Evolutionary conservation across 2,888 invertebrate genomes (phyloP), one percentile per base, ranked within the genome.

Genomic region (Flabesymbios commensalis): DNA sequence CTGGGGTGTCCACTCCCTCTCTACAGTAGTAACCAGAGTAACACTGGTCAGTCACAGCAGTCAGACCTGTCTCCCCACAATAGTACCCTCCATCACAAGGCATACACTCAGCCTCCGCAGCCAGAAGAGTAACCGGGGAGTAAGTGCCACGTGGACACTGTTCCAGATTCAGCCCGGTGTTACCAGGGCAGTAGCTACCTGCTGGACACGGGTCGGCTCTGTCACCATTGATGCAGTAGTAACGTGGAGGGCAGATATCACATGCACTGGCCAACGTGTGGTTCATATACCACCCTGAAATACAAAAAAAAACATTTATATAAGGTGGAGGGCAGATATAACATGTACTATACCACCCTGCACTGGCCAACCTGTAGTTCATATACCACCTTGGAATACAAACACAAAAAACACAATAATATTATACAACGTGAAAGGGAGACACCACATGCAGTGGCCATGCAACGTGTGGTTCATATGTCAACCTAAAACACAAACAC

Each of bases 381-480:
- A 78, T 78, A 68, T 76, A 80, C 4, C 72, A 74, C 10, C 79
- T 78, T 77, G 63, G 17, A 67, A 57, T 14, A n/a, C n/a, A n/a
- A n/a, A n/a, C n/a, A n/a, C n/a, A n/a, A n/a, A n/a, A n/a, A n/a
- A n/a, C n/a, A n/a, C n/a, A n/a, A n/a, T n/a, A n/a, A n/a, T n/a
- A n/a, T n/a, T n/a, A n/a, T n/a, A n/a, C n/a, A n/a, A n/a, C n/a
- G n/a, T n/a, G n/a, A n/a, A n/a, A n/a, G n/a, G n/a, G 79, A 80
- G 3, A 66, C 52, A 43, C 77, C 75, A 71, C 80, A 80, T 3
- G n/a, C n/a, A n/a, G n/a, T n/a, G n/a, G 22, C 72, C 68, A 4
- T 78, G 77, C 59, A 67, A 65, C 3, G 78, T 80, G 55, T 71
- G 74, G 67, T 80, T 80, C 78, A 78, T 78, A 68, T 76, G n/a